These are phyloP conservation scores for Leucoma salicis DNA, from an alignment of 2,888 invertebrate species.

Conservation along the genomic window DNA sequence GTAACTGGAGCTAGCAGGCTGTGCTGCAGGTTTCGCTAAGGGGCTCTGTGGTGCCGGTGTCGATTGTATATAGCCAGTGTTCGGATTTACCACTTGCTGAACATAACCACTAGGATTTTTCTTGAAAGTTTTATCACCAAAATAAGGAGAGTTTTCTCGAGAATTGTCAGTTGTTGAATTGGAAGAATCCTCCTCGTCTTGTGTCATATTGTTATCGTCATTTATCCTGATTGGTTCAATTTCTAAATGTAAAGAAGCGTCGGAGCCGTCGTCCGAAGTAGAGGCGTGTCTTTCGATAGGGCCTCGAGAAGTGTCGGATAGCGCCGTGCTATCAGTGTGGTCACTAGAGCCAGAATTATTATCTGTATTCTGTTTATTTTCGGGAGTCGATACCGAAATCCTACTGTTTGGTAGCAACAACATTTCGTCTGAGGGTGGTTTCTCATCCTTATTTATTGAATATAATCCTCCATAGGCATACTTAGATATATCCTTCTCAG, in stretches of 20 bases:
- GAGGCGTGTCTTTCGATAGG: slow-evolving; percentile 64
- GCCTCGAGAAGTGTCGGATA: slow-evolving; percentile 66
- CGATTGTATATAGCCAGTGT: slow-evolving; percentile 57
- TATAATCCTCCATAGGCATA: slow-evolving; percentile 66
- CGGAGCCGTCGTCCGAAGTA: slow-evolving; percentile 68
- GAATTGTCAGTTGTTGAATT: slow-evolving; percentile 56
- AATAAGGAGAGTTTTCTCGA: slow-evolving; percentile 56
- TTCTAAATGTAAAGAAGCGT: slow-evolving; percentile 66
- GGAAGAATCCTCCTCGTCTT: slow-evolving; percentile 49
- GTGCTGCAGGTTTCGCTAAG: slow-evolving; percentile 35
- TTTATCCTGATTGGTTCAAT: slow-evolving; percentile 46
- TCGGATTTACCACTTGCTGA: slow-evolving; percentile 46
- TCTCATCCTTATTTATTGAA: slow-evolving; percentile 68
- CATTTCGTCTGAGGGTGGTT: slow-evolving; percentile 73
- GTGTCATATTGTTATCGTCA: slow-evolving; percentile 40
- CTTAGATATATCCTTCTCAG: slow-evolving; percentile 70
- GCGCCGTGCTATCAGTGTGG: slow-evolving; percentile 72
- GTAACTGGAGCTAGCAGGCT: slow-evolving; percentile 66
- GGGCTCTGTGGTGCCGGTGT: slow-evolving; percentile 44
- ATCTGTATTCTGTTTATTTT: slow-evolving; percentile 59
- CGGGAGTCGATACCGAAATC: slow-evolving; percentile 52
- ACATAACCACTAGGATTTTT: slow-evolving; percentile 65
- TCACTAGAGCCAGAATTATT: slow-evolving; percentile 68
- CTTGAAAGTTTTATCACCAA: slow-evolving; percentile 57
- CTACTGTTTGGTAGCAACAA: slow-evolving; percentile 66